Conservation (phyloP, 35 echinoderm and acorn worm species). For the Lytechinus variegatus region DNA sequence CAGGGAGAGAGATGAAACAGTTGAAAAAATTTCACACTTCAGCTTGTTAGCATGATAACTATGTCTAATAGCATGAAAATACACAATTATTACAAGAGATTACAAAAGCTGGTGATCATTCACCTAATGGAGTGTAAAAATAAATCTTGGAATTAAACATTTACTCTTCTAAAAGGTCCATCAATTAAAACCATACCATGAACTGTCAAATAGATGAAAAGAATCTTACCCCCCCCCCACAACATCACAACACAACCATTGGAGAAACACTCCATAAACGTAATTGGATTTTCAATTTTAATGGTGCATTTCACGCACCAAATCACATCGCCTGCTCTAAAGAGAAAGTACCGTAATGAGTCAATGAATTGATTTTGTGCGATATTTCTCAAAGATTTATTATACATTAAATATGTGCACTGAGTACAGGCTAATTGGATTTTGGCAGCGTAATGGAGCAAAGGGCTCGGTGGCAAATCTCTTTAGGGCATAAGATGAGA, state of each 20-base stretch:
- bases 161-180: neutral
- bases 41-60: neutral
- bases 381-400: conserved; percentile 29
- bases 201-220: neutral
- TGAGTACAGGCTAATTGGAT: conserved; percentile 31
- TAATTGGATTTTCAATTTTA: conserved; percentile 49
- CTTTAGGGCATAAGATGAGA: conserved; percentile 10
- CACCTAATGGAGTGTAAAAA: neutral
- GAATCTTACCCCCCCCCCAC: neutral
- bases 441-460: conserved; percentile 37
- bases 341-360: conserved; percentile 30
- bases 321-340: conserved; percentile 23
- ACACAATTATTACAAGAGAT: neutral
- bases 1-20: neutral
- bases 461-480: conserved; percentile 34
- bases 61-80: neutral
- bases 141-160: conserved; percentile 14
- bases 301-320: conserved; percentile 37
- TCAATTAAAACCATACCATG: neutral
- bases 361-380: conserved; percentile 43
- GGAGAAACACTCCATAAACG: neutral
- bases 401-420: conserved; percentile 45
- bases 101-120: neutral
- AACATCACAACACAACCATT: neutral
- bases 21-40: neutral